Evolutionary conservation across 2,888 invertebrate genomes (phyloP).

Genomic region (Ormyrus labotus): DNA sequence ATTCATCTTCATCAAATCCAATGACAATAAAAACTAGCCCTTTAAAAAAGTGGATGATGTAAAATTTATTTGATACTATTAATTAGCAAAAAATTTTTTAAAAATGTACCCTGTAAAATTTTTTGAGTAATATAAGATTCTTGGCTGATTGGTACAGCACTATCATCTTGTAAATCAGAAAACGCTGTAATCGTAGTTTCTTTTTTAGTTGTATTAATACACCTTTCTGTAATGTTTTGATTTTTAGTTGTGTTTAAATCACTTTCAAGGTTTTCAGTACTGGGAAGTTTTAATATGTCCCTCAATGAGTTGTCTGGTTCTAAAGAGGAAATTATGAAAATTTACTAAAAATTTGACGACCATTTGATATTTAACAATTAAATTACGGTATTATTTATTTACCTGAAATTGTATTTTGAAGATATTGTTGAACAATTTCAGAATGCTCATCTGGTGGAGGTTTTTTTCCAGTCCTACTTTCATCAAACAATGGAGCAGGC

Average conservation of each 20-base stretch:
- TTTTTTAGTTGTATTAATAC: slow-evolving; percentile 31
- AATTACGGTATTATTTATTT: slow-evolving; percentile 12
- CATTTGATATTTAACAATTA: background rate
- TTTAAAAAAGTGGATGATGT: slow-evolving; percentile 51
- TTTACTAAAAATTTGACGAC: background rate
- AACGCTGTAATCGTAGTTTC: slow-evolving; percentile 5
- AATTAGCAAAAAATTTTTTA: background rate
- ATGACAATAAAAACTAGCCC: slow-evolving; percentile 74
- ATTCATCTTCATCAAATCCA: slow-evolving; percentile 76
- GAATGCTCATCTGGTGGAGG: slow-evolving; percentile 59
- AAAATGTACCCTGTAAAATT: slow-evolving; percentile 64
- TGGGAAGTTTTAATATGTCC: slow-evolving; percentile 57
- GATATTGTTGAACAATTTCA: slow-evolving; percentile 69
- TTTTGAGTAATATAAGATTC: slow-evolving; percentile 60
- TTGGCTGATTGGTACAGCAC: slow-evolving; percentile 68
- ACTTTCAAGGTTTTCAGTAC: slow-evolving; percentile 42
- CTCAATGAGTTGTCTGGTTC: slow-evolving; percentile 57
- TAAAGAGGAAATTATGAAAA: slow-evolving; percentile 41
- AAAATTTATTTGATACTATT: slow-evolving; percentile 28
- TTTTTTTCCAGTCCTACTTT: slow-evolving; percentile 20
- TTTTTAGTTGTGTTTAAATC: slow-evolving; percentile 43
- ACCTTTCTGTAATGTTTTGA: slow-evolving; percentile 31
- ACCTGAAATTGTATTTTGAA: slow-evolving; percentile 60
- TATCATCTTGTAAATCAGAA: slow-evolving; percentile 60
- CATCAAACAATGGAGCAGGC: slow-evolving; percentile 70